Evolutionary conservation across 2,888 invertebrate species (phyloP).

Genomic region (Drosophila eohydei): DNA sequence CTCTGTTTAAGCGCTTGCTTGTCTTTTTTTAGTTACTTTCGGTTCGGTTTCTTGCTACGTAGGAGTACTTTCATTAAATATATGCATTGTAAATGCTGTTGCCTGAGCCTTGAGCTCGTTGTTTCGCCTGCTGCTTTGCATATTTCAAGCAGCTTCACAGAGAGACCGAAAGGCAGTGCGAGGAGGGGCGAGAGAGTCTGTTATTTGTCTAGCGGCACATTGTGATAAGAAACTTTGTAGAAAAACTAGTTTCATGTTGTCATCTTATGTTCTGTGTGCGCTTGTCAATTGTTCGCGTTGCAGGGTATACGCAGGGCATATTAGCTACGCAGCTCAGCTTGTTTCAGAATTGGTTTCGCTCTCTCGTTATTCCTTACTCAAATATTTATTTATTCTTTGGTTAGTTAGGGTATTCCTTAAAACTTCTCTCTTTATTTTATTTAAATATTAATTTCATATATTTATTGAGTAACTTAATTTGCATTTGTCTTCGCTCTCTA

Average conservation of each 20-base stretch:
- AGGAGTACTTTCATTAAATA: conserved; percentile 74
- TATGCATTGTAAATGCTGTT: conserved; percentile 66
- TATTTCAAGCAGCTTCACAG: conserved; percentile 57
- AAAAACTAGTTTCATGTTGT: conserved; percentile 63
- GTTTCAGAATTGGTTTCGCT: not conserved
- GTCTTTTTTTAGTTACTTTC: conserved; percentile 6
- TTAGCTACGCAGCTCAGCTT: not conserved
- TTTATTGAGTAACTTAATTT: not conserved
- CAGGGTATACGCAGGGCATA: conserved; percentile 14
- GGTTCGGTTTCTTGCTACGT: conserved; percentile 44
- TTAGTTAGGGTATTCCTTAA: not conserved
- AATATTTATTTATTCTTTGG: not conserved
- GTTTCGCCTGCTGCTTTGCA: conserved; percentile 55
- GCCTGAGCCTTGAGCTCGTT: conserved; percentile 41
- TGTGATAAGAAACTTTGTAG: conserved; percentile 60
- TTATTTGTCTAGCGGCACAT: conserved; percentile 53
- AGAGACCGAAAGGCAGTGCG: not conserved
- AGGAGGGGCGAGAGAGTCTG: not conserved
- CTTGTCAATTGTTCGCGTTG: conserved; percentile 51
- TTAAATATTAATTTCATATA: not conserved
- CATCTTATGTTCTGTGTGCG: conserved; percentile 49
- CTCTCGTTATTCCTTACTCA: not conserved
- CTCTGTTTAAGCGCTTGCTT: not conserved
- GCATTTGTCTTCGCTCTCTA: not conserved
- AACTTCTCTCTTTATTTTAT: not conserved